Conservation (phyloP, 2,113 vertebrate species). For the Eubucco bourcierii region DNA sequence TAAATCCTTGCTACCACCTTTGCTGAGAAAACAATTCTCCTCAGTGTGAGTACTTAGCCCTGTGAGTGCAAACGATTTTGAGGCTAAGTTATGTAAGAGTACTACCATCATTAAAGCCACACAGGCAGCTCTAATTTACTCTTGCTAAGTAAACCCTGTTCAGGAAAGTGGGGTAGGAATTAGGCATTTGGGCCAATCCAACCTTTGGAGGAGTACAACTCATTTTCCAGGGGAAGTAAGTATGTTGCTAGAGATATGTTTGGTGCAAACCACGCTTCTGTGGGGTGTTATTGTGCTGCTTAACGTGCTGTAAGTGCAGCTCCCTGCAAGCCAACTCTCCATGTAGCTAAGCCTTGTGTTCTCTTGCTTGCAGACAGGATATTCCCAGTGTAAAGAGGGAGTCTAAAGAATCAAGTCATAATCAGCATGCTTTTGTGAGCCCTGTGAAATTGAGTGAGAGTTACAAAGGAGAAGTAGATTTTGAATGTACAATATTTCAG, state of each 20-base stretch:
- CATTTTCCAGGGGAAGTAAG: not conserved
- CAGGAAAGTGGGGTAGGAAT: not conserved
- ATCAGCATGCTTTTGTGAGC: slow-evolving; percentile 44
- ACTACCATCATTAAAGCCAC: not conserved
- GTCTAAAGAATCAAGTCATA: slow-evolving; percentile 25
- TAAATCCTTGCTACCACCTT: not conserved
- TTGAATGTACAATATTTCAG: slow-evolving; percentile 40
- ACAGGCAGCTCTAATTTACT: not conserved
- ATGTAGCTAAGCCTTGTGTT: not conserved
- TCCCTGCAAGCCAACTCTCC: not conserved
- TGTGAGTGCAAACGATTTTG: not conserved
- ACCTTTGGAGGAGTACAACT: not conserved
- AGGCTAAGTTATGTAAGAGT: not conserved
- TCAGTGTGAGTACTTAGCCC: not conserved
- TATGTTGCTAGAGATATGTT: not conserved
- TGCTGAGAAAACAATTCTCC: not conserved
- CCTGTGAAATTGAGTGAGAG: not conserved
- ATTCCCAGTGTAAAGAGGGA: not conserved
- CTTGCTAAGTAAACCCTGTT: not conserved
- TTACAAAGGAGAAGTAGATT: slow-evolving; percentile 18
- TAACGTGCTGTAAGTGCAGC: rapidly evolving
- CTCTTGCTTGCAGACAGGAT: not conserved
- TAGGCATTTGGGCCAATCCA: not conserved
- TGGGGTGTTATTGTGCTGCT: not conserved
- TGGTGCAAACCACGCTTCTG: not conserved